Base-by-base conservation (phyloP, 2,797 vertebrate species). In the Hafferia zeledoni region DNA sequence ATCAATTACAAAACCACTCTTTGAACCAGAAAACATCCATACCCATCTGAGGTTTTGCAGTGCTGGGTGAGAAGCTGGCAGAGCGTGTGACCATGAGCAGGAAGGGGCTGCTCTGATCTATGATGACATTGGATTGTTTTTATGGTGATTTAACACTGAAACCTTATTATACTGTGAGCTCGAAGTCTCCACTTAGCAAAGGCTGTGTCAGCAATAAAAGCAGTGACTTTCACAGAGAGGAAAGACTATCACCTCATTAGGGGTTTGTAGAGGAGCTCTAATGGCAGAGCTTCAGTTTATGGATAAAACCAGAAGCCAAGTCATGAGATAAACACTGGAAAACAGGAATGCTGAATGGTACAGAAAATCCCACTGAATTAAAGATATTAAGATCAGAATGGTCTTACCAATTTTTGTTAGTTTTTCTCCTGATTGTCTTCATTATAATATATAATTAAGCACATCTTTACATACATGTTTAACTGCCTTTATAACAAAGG, bases 131-230 rank as follows among this genome's bases (percentile, higher is more conserved):
- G 41, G 83, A 82, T 55, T 87, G 81, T 30, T 90, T 89, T 90
- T 44, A 53, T 77, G 83, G 65, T 70, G 83, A 70, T 92, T 93
- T 94, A 88, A 87, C 59, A 75, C 59, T 83, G 89, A 89, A 92
- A 88, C 65, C 72, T 83, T 83, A 55, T 89, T 90, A 68, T 41
- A 28, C 61, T 65, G 79, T 2, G 10, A 74, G 81, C 84, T 50
- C 68, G 14, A 81, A 77, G 79, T 78, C 92, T 83, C 80, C 82
- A 25, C 71, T 80, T 77, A 87, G 89, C 77, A 95, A 95, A 89
- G 68, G 31, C 46, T 69, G 50, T 76, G 87, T 95, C 91, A 96
- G 92, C 93, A 95, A 52, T 92, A 89, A 95, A 94, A 88, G 89
- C 69, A 83, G 28, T 87, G 93, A 94, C 94, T 93, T 96, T 94